Base-by-base conservation (phyloP, 2,888 invertebrate genomes). In the Cynaeus angustus region DNA sequence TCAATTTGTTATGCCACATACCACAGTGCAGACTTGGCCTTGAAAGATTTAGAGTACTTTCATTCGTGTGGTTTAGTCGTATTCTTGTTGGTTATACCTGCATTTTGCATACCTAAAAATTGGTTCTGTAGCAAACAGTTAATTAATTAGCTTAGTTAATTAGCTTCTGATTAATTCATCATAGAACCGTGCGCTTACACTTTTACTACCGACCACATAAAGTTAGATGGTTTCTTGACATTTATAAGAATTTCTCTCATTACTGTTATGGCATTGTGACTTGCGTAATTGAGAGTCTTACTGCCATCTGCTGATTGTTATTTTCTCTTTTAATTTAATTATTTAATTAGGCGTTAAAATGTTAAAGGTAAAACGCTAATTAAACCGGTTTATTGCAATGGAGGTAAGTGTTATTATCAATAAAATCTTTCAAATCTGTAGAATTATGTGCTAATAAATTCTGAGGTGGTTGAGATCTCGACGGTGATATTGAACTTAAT, bases 1-100 rank as follows among this genome's bases (percentile, higher is more conserved):
- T 33, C 61, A 50, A 61, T 61, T 61, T 48, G 61, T 50, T 61
- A 48, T 61, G 61, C 61, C 61, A 61, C 61, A 61, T 61, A 61
- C 61, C 61, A 26, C 10, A 9, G 21, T 41, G 64, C 53, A 64
- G 64, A 53, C 43, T 14, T 45, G 53, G 64, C 64, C 64, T 64
- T 64, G 52, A 64, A 61, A 45, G 41, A 64, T 64, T 64, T 64
- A 45, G 64, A 53, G 52, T 64, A 64, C 26, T 46, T 13, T 41
- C 38, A 62, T 50, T 62, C 62, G 38, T 64, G 64, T 30, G 30
- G 30, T 64, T 50, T 53, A 14, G 46, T 45, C 56, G 26, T 28
- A 45, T 28, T 45, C 45, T 43, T 58, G 43, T 55, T 16, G 30
- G n/a, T 30, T 59, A 46, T 52, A 61, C 61, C 50, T 61, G 50